A percentile compares a stretch with the other conserved stretches of the same genome.
Conservation (phyloP, 35 echinoderm and acorn worm species). For the Strongylocentrotus purpuratus region DNA sequence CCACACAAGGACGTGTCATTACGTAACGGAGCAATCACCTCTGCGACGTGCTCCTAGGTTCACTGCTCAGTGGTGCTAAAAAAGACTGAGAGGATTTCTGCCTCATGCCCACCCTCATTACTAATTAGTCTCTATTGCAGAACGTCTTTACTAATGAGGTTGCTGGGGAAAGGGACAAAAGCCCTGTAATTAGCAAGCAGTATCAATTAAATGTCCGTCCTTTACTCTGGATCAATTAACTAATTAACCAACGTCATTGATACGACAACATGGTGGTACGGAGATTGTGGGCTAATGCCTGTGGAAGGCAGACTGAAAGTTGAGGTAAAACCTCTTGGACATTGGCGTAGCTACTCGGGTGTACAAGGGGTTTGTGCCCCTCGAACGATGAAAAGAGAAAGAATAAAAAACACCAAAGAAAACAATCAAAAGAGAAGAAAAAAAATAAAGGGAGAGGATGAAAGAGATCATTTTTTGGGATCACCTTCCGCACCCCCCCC, state of each 20-base stretch:
- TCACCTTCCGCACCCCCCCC: too few species aligned
- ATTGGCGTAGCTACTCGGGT: too few species aligned
- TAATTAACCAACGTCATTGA: slow-evolving; percentile 28
- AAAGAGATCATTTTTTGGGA: too few species aligned
- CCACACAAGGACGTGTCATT: background rate
- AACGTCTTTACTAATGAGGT: background rate
- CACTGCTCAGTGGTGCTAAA: background rate
- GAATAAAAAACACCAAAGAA: too few species aligned
- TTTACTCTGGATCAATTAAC: slow-evolving; percentile 29
- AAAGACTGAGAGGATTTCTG: background rate
- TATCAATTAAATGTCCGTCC: slow-evolving; percentile 13
- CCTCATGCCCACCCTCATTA: background rate
- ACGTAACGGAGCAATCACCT: background rate
- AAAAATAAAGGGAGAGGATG: too few species aligned
- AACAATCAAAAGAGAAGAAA: too few species aligned
- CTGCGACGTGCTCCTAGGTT: background rate
- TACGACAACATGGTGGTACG: background rate
- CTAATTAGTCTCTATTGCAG: background rate
- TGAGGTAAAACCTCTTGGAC: background rate
- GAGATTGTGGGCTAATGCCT: background rate
- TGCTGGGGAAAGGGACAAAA: background rate
- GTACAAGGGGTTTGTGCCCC: too few species aligned
- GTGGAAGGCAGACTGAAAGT: background rate
- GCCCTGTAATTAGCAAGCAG: slow-evolving; percentile 33
- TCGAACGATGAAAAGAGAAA: too few species aligned